Percentiles rank a stretch among this genome's conserved stretches.
These are phyloP conservation scores for Callionymus lyra DNA, from an alignment of 2,113 vertebrate species.

Conservation along the genomic window DNA sequence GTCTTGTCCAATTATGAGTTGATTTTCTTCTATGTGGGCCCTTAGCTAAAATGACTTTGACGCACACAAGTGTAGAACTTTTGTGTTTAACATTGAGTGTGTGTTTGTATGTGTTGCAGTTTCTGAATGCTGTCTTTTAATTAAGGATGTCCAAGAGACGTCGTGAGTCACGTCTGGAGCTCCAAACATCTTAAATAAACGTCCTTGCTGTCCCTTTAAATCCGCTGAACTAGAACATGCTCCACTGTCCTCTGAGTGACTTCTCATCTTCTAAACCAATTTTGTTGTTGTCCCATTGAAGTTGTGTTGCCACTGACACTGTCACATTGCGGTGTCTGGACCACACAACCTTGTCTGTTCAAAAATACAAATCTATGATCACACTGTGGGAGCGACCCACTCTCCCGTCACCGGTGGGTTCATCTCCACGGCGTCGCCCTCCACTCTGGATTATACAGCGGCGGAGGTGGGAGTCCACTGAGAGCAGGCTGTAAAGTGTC, in stretches of 20 bases:
- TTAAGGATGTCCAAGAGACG: too few species aligned
- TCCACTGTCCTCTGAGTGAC: slow-evolving; percentile 42
- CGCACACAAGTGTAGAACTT: too few species aligned
- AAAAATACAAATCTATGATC: slow-evolving; percentile 36
- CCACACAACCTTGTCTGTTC: slow-evolving; percentile 31
- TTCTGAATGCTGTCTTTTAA: too few species aligned
- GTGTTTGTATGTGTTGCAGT: too few species aligned
- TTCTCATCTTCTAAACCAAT: slow-evolving; percentile 15
- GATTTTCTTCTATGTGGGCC: too few species aligned
- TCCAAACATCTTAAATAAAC: too few species aligned
- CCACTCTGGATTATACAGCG: slow-evolving; percentile 39
- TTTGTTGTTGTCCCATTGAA: slow-evolving; percentile 1
- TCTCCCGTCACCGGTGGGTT: slow-evolving; percentile 11
- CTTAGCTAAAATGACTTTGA: too few species aligned
- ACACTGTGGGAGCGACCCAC: slow-evolving; percentile 30
- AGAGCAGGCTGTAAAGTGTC: slow-evolving; percentile 53
- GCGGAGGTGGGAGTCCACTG: slow-evolving; percentile 41
- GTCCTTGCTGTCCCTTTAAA: too few species aligned
- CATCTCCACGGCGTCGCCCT: not conserved
- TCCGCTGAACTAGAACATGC: slow-evolving; percentile 18
- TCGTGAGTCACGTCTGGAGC: too few species aligned
- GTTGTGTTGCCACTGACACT: slow-evolving; percentile 11
- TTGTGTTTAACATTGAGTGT: too few species aligned
- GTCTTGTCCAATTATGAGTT: too few species aligned
- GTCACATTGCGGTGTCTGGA: slow-evolving; percentile 22